Percentiles rank a stretch among this genome's conserved stretches.
These are phyloP conservation scores for human (Homo sapiens) DNA, from an alignment of 2,113 vertebrate species.

Conservation along the genomic window DNA sequence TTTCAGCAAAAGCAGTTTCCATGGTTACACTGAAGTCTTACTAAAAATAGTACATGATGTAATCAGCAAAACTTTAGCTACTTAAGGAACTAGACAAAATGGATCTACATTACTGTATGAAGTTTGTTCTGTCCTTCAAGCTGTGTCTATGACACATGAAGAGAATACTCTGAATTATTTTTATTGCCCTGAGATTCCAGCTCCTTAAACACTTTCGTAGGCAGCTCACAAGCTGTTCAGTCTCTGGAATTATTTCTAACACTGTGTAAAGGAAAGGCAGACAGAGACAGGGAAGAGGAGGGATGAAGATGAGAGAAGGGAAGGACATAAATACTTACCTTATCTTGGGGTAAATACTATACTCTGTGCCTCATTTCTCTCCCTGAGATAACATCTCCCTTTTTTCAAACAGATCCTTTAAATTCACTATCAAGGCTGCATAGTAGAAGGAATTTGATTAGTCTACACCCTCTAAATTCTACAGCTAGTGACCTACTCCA, in stretches of 20 bases:
- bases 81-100: constrained; percentile 75
- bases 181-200: constrained; percentile 75
- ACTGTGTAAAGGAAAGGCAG: neutral
- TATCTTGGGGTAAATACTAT: neutral
- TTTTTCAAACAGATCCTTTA: neutral
- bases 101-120: constrained; percentile 73
- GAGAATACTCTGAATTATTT: constrained; percentile 79
- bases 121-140: constrained; percentile 78
- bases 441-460: neutral
- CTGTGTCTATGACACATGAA: constrained; percentile 74
- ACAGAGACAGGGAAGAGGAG: neutral
- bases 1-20: constrained; percentile 86
- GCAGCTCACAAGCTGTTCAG: constrained; percentile 50
- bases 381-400: neutral
- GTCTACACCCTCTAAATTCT: constrained; percentile 41
- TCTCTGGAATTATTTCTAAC: constrained; percentile 58
- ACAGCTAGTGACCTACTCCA: neutral
- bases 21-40: constrained; percentile 83
- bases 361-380: neutral
- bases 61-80: constrained; percentile 78
- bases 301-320: neutral
- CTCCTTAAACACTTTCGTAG: constrained; percentile 72
- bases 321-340: neutral
- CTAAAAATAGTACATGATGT: constrained; percentile 88
- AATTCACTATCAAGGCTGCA: neutral